Evolutionary conservation across 2,888 invertebrate species (phyloP).

Genomic region (Chironomus riparius): DNA sequence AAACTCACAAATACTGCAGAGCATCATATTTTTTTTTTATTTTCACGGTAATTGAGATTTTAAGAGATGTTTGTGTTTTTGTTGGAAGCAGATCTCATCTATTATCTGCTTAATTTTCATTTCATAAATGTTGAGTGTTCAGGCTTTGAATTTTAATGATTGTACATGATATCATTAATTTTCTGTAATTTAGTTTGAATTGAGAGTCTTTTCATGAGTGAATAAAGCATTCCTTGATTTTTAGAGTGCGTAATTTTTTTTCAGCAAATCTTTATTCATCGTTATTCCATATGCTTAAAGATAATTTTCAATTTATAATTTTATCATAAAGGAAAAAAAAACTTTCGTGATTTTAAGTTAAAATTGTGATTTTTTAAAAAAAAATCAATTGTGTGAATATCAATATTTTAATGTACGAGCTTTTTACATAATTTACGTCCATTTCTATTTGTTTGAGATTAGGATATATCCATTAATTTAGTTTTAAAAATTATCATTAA

Average conservation of each 20-base stretch:
- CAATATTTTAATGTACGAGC: too few relatives aligned
- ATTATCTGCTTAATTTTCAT: neutral
- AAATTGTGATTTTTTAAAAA: too few relatives aligned
- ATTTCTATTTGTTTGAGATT: too few relatives aligned
- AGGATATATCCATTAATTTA: neutral
- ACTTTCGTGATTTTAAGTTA: too few relatives aligned
- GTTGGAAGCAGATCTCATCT: neutral
- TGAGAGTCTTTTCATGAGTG: neutral
- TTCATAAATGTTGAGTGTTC: neutral
- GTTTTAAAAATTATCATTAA: neutral
- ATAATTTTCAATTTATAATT: too few relatives aligned
- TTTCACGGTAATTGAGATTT: neutral
- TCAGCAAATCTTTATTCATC: too few relatives aligned
- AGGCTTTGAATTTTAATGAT: neutral
- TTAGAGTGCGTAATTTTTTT: too few relatives aligned
- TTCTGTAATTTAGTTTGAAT: slow-evolving; percentile 8
- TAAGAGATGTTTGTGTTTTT: neutral
- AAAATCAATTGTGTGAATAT: too few relatives aligned
- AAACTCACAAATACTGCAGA: too few relatives aligned
- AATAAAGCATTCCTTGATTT: neutral
- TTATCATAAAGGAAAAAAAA: too few relatives aligned
- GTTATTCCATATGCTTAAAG: too few relatives aligned
- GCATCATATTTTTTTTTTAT: neutral
- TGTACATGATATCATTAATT: slow-evolving; percentile 12
- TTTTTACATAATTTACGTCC: too few relatives aligned